These are phyloP conservation scores for Ictidomys tridecemlineatus DNA, from an alignment of 2,113 vertebrate species.

Conservation along the genomic window DNA sequence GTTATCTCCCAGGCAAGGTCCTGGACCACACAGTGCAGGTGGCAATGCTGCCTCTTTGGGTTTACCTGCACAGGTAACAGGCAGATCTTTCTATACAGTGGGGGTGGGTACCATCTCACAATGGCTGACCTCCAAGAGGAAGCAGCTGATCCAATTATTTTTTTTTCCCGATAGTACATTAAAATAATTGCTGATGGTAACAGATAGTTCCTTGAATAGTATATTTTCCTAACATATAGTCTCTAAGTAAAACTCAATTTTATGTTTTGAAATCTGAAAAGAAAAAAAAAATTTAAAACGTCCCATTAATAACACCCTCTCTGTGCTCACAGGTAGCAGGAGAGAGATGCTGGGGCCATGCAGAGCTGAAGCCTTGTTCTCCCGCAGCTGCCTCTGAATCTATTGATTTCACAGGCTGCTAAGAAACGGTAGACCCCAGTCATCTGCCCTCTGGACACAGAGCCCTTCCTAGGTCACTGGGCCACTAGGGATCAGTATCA, in stretches of 20 bases:
- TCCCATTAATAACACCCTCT: neutral
- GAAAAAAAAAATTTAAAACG: neutral
- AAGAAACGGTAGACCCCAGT: neutral
- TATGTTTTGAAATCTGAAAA: conserved; percentile 40
- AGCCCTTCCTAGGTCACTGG: neutral
- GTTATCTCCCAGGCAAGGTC: no score
- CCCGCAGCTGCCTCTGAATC: neutral
- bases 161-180: conserved; percentile 13
- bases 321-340: conserved; percentile 7
- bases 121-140: conserved; percentile 26
- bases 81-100: neutral
- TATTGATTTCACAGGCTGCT: neutral
- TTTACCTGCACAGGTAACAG: neutral
- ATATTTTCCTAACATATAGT: neutral
- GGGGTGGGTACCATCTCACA: neutral
- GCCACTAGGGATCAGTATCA: neutral
- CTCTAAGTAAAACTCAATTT: conserved; percentile 53
- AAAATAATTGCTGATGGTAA: conserved; percentile 56
- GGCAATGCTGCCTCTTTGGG: neutral
- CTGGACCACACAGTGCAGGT: neutral
- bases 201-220: conserved; percentile 43
- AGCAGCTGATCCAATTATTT: conserved; percentile 47
- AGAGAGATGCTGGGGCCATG: neutral
- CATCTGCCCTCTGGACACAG: neutral
- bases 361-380: neutral